These are phyloP conservation scores for fruit fly (Drosophila melanogaster) DNA, from an alignment of 1,140 invertebrate species.

Conservation along the genomic window Release_6_plus_ISO1_MT NT_033779.5:13202501-13203000, in stretches of 20 bases:
- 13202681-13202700: not conserved
- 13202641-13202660: slow-evolving; percentile 39
- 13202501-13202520: too few species aligned
- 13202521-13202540: not conserved
- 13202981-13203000: slow-evolving; percentile 48
- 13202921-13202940: slow-evolving; percentile 51
- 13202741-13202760: slow-evolving; percentile 61
- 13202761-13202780: slow-evolving; percentile 59
- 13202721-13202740: slow-evolving; percentile 42
- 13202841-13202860: not conserved
- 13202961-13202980: slow-evolving; percentile 34
- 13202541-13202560: slow-evolving; percentile 44
- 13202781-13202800: slow-evolving; percentile 59
- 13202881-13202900: not conserved
- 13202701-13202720: slow-evolving; percentile 54
- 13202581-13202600: slow-evolving; percentile 17
- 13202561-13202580: slow-evolving; percentile 16
- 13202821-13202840: not conserved
- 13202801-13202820: not conserved
- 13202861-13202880: not conserved
- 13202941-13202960: slow-evolving; percentile 62
- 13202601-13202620: slow-evolving; percentile 6
- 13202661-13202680: not conserved
- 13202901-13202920: slow-evolving; percentile 10
- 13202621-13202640: not conserved